Evolutionary conservation across 2,113 vertebrate genomes (phyloP).

Genomic region (Cebidichthys violaceus): DNA sequence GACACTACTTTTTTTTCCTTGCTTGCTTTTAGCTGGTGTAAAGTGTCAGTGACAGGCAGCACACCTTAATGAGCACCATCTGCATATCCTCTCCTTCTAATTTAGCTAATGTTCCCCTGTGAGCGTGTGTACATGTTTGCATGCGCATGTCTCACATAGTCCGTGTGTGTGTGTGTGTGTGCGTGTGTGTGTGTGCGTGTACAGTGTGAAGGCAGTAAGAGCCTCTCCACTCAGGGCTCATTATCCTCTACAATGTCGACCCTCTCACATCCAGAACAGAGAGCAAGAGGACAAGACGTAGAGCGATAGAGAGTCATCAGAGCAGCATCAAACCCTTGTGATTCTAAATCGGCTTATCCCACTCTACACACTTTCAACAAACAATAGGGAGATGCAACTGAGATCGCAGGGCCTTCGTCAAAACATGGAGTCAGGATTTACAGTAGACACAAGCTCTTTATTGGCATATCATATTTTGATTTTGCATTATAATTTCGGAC

Average conservation of each 20-base stretch:
- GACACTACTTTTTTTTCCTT: background rate
- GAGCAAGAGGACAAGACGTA: conserved; percentile 12
- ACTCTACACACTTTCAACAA: background rate
- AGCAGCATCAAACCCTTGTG: conserved; percentile 16
- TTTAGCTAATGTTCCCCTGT: conserved; percentile 48
- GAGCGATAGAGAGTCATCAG: conserved; percentile 37
- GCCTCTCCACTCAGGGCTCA: conserved; percentile 54
- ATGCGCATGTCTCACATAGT: background rate
- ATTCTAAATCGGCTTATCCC: background rate
- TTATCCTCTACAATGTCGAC: conserved; percentile 50
- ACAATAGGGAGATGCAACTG: conserved; percentile 4
- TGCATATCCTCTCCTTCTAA: conserved; percentile 51
- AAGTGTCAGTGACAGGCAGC: conserved; percentile 56
- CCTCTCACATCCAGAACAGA: conserved; percentile 38
- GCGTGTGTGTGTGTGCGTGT: conserved; percentile 6
- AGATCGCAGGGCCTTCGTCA: background rate
- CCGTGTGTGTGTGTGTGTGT: background rate
- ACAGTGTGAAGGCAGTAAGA: conserved; percentile 13
- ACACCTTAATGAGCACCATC: conserved; percentile 63
- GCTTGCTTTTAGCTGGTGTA: conserved; percentile 12
- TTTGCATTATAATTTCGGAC: too few species aligned
- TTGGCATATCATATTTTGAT: background rate
- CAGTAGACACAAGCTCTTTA: background rate
- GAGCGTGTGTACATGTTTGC: conserved; percentile 3
- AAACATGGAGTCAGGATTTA: background rate